Conservation (phyloP, 2,113 vertebrate genomes). For the Antechinus flavipes region DNA sequence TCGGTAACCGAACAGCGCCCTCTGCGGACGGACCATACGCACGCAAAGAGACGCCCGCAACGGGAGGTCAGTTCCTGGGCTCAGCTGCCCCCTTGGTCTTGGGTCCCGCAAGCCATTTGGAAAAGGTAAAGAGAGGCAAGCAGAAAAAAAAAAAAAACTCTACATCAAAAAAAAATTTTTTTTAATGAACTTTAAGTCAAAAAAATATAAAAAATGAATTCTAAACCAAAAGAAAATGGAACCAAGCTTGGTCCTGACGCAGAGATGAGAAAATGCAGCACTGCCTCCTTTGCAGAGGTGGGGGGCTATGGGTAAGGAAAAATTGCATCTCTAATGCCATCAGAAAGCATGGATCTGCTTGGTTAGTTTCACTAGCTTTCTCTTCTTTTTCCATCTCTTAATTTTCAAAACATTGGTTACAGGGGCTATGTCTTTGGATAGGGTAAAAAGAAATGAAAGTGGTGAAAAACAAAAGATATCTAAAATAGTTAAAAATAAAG, state of each 20-base stretch:
- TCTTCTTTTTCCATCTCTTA: background rate
- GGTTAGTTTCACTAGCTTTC: background rate
- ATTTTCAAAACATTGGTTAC: background rate
- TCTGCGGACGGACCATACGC: constrained; percentile 41
- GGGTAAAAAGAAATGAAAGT: background rate
- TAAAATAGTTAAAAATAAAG: background rate
- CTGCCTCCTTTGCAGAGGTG: background rate
- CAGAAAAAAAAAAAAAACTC: background rate
- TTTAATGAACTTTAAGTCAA: too few species aligned
- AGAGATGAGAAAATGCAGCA: background rate
- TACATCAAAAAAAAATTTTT: too few species aligned
- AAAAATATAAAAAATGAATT: background rate
- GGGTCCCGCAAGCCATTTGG: background rate
- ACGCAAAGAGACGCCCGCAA: background rate
- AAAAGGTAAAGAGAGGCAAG: background rate
- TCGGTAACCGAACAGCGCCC: constrained; percentile 44
- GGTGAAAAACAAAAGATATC: background rate
- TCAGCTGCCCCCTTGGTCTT: background rate
- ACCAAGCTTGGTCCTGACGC: background rate
- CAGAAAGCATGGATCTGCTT: background rate
- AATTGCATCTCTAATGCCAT: background rate
- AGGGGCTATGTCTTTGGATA: background rate
- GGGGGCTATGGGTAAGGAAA: background rate
- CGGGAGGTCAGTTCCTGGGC: background rate
- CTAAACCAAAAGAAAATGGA: background rate